Base-by-base conservation (phyloP, 2,113 vertebrate genomes). In the Hydrolagus affinis region DNA sequence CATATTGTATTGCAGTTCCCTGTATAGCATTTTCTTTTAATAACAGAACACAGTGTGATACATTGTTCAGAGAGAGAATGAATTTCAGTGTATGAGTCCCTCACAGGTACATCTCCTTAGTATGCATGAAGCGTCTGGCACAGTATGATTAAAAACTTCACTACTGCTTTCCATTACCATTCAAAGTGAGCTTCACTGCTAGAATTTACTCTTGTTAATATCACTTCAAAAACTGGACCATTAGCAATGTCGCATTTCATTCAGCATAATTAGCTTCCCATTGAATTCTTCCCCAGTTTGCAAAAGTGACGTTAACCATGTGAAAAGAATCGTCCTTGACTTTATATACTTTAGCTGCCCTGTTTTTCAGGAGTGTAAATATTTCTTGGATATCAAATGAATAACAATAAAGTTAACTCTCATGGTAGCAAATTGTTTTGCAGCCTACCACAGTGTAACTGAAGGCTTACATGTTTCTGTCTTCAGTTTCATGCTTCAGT, bases 181-280 rank as follows among this genome's bases (percentile, higher is more conserved):
- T 68, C 62, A 83, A 83, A 83, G 66, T 66, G 66, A 25, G 66
- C 60, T 83, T 83, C 66, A 30, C 78, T 83, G 62, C 60, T 3
- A 7, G 28, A 25, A 83, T 28, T 83, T 62, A 83, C 62, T 21
- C 62, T 83, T 44, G 25, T 32, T 83, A 32, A 83, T 83, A 66
- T 83, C 66, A 25, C 15, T 66, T 83, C 59, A 68, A 83, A 83
- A 83, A 83, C 66, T 17, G 17, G 28, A 83, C 25, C 25, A 83
- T 83, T 83, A 83, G 78, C 60, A 56, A 66, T 32, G 62, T 17
- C 66, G 10, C 60, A 83, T 83, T 83, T 83, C 62, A 83, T 83
- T 66, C 11, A 83, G 78, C 60, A 66, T 30, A 83, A 83, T 83
- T 66, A 83, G 25, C 78, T 83, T 83, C 60, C 62, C 66, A 83